Base-by-base conservation (phyloP, 2,888 invertebrate genomes). In the Cotesia congregata region DNA sequence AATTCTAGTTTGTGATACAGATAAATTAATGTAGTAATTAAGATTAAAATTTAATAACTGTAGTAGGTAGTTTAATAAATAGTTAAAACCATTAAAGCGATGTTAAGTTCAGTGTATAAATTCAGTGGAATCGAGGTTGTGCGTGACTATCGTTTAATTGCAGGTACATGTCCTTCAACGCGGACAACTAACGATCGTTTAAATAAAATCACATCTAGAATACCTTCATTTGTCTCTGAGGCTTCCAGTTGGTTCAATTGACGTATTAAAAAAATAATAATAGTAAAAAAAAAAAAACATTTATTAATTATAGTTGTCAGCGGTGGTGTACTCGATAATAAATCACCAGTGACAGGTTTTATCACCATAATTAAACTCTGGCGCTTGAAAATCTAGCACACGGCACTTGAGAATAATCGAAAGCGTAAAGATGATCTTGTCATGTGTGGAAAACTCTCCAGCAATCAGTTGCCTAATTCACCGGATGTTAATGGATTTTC, bases 401-500 rank as follows among this genome's bases (percentile, higher is more conserved):
- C 69, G 68, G 76, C 67, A 70, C 75, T 17, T 71, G 77, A 71
- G 74, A 62, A 72, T 30, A 71, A 65, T 68, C 70, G 69, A 7
- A 9, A 39, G 77, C 67, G 61, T 60, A 38, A 60, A 60, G 30
- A 40, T 39, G 12, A 20, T 17, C 6, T 62, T 62, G 20, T 30
- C 30, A 62, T 61, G 17, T 6, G 7, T 62, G 15, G 7, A 30
- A 12, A 7, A 12, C 50, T 50, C 50, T 71, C 6, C 30, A 64
- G 72, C n/a, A 20, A 65, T 72, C 15, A 62, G 74, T 77, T 68
- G 67, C 75, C 81, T 79, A 84, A 85, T 84, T 84, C 80, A 75
- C 78, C 80, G 79, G 80, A 82, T 83, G 83, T 83, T 84, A 85
- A 86, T 84, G 81, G 85, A 85, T 83, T 84, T 80, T 80, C 78